phyloP scores from a whole-genome alignment of 2,113 vertebrate species.

The Ginglymostoma cirratum region DNA sequence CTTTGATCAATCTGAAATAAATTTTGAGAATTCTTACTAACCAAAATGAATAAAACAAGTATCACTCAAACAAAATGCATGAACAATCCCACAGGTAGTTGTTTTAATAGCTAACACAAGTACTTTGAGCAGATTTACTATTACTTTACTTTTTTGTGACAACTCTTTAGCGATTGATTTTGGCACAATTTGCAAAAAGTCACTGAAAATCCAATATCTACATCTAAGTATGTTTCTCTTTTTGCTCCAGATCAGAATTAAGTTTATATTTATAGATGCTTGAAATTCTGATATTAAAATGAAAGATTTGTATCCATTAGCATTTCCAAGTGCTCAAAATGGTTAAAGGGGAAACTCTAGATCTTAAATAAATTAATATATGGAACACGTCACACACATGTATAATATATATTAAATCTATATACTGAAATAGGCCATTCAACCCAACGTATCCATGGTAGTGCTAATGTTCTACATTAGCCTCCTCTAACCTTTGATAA shows the following conservation, averaged over 20 bases:
- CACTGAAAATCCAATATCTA: background rate
- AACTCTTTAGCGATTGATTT: background rate
- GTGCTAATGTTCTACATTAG: background rate
- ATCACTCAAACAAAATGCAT: background rate
- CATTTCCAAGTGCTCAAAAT: background rate
- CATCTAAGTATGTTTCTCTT: background rate
- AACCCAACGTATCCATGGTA: background rate
- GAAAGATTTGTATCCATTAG: background rate
- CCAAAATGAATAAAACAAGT: conserved; percentile 4
- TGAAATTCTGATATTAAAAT: conserved; percentile 7
- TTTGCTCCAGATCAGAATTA: background rate
- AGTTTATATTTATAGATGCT: background rate
- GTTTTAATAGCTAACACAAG: background rate
- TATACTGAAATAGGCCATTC: background rate
- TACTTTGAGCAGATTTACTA: background rate
- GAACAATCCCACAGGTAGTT: background rate
- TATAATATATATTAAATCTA: background rate
- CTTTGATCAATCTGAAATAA: background rate
- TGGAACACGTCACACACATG: background rate
- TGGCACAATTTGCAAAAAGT: background rate
- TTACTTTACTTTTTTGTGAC: background rate
- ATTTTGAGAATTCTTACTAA: background rate
- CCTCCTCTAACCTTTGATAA: background rate
- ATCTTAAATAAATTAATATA: background rate
- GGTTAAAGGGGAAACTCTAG: background rate